Percentiles rank a stretch among this genome's conserved stretches.
Conservation (phyloP, 1,140 invertebrate species). For the Lineus longissimus region DNA sequence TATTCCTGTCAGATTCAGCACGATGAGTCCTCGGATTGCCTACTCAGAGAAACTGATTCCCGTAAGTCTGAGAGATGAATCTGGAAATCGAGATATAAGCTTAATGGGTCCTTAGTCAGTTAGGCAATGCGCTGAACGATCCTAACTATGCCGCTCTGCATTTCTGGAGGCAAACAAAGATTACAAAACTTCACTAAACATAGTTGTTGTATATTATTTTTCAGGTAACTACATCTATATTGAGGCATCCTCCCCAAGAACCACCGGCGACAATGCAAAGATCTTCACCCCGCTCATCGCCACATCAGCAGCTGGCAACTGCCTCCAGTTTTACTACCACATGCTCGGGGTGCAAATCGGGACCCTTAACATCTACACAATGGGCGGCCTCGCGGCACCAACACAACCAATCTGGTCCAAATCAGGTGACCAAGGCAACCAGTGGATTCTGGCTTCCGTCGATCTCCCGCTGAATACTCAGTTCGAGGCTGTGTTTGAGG, state of each 20-base stretch:
- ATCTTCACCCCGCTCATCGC: background rate
- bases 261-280: slow-evolving; percentile 62
- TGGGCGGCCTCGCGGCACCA: background rate
- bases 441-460: slow-evolving; percentile 37
- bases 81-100: no score
- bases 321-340: slow-evolving; percentile 65
- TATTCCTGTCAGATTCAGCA: no score
- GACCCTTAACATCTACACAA: slow-evolving; percentile 31
- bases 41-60: no score
- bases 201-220: background rate
- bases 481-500: slow-evolving; percentile 35
- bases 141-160: no score
- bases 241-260: slow-evolving; percentile 63
- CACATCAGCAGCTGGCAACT: slow-evolving; percentile 20
- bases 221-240: slow-evolving; percentile 62
- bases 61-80: no score
- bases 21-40: no score
- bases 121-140: no score
- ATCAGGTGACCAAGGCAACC: slow-evolving; percentile 36
- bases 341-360: slow-evolving; percentile 64
- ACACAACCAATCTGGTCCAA: slow-evolving; percentile 28
- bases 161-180: no score
- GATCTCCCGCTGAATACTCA: slow-evolving; percentile 8
- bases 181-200: no score
- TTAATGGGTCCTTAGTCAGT: no score